Percentiles rank a stretch among this genome's conserved stretches.
phyloP scores from a whole-genome alignment of 2,797 vertebrate genomes.

The Eupleurogrammus muticus region DNA sequence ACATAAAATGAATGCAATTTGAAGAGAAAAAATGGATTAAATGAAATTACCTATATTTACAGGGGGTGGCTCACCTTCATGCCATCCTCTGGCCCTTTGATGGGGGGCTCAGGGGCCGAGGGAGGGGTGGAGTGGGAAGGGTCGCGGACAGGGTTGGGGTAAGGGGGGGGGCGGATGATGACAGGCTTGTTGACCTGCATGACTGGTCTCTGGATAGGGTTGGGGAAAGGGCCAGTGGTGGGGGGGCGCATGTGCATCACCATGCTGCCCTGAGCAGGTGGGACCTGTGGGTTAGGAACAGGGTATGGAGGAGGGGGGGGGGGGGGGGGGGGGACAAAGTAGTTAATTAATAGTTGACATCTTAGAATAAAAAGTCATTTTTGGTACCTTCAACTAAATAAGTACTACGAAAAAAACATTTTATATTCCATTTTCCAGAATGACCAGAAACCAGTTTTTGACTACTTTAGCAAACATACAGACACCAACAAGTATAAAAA shows the following conservation, averaged over 20 bases:
- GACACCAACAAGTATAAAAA: slow-evolving; percentile 9
- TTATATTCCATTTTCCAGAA: not conserved
- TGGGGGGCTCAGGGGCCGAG: slow-evolving; percentile 78
- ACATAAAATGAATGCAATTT: slow-evolving; percentile 28
- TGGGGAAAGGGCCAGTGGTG: slow-evolving; percentile 86
- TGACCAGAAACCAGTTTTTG: not conserved
- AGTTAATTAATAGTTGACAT: slow-evolving; percentile 31
- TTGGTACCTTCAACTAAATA: not conserved
- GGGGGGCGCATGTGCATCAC: slow-evolving; percentile 89
- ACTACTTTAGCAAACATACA: not conserved
- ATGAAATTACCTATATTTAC: slow-evolving; percentile 87
- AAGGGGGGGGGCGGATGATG: slow-evolving; percentile 85
- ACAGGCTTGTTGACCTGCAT: slow-evolving; percentile 89
- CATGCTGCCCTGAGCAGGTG: slow-evolving; percentile 85
- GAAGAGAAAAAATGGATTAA: slow-evolving; percentile 70
- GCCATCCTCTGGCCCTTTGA: slow-evolving; percentile 87
- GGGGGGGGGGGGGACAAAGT: not conserved
- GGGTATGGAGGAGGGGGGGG: not conserved
- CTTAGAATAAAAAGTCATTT: not conserved
- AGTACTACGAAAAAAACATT: not conserved
- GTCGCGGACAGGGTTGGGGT: slow-evolving; percentile 82
- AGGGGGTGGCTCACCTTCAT: slow-evolving; percentile 90
- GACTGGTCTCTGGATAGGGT: slow-evolving; percentile 87
- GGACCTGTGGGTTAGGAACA: slow-evolving; percentile 70
- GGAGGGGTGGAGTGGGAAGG: slow-evolving; percentile 79